Base-by-base conservation (phyloP, 2,888 invertebrate species). In the Notodonta ziczac region DNA sequence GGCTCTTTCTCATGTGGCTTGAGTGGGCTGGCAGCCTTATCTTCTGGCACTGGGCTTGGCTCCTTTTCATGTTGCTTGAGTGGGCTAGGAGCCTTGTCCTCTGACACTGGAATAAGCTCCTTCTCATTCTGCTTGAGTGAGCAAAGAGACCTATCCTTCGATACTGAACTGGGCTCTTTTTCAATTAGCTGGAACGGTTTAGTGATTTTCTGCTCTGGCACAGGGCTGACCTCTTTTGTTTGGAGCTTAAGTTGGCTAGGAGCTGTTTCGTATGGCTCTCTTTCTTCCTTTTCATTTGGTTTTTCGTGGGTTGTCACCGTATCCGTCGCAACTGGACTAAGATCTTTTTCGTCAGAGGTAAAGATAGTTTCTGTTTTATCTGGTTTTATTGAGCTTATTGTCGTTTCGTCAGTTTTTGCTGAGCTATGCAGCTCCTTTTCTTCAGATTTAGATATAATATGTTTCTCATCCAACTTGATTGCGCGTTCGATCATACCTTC, bases 361-460 rank as follows among this genome's bases (percentile, higher is more conserved):
- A n/a, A n/a, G n/a, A n/a, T n/a, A n/a, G n/a, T n/a, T n/a, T n/a
- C 57, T 32, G 64, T 64, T 0, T 63, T 62, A 0, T 63, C 59
- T 8, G 61, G 63, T n/a, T 66, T 61, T 4, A 60, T 13, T n/a
- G 59, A 55, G n/a, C 62, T 66, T 10, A 5, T 64, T 2, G 55
- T 54, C 39, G 63, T 65, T 0, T 63, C 63, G 0, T 63, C 59
- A 7, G 60, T 63, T 13, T 66, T 61, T 5, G 58, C n/a, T n/a
- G 59, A 56, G n/a, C 62, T 66, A 2, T 7, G 24, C 24, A 65
- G 54, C 32, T 39, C 48, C 14, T 59, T 62, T 10, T 57, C 53
- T 0, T 51, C 55, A 35, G 46, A 9, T 16, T 40, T 13, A 13
- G 32, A n/a, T 24, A 10, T 24, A 24, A 24, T 24, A 24, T 24